Evolutionary conservation across 2,113 vertebrate species (phyloP), one percentile per base, ranked within the genome.

Genomic region (Coryphaenoides rupestris): DNA sequence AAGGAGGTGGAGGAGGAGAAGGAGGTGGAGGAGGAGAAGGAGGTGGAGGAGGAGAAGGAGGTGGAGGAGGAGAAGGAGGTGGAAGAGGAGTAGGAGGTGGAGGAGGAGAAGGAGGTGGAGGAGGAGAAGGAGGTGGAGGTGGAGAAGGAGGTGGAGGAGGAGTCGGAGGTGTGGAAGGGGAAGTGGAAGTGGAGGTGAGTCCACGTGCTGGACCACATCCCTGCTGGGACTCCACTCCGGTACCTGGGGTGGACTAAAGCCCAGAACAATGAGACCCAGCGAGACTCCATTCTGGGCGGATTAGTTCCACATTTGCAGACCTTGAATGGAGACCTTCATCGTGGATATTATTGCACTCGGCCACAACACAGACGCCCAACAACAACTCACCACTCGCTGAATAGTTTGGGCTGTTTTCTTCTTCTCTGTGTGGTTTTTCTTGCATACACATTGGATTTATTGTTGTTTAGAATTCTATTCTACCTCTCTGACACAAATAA

Each of bases 261-360:
- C 62, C 63, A 21, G 81, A 76, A 87, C 86, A 89, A 88, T 84
- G 68, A 33, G 60, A 21, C 17, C 68, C 64, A 76, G 82, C 74
- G 68, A 81, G 74, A 73, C 49, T 71, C 74, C 81, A 77, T 86
- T 89, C 79, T 77, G 68, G n/a, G 70, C 47, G 50, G 84, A 90
- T 90, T 90, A 86, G 86, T 90, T 88, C 82, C 87, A 86, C 83
- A 63, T 84, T 83, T 87, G 83, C 80, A 75, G 73, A 74, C 80
- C 72, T 55, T 88, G 84, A 88, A 90, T 85, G 72, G 70, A 81
- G 63, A 22, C 75, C 85, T 78, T 33, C 28, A 33, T 33, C 5
- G 28, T 10, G 75, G 83, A 88, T 88, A 83, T 83, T 83, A 81
- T 85, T 80, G 73, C 69, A 46, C 69, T 66, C 77, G 57, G 64